Conservation (phyloP, 2,888 invertebrate genomes). For the Baccha elongata region DNA sequence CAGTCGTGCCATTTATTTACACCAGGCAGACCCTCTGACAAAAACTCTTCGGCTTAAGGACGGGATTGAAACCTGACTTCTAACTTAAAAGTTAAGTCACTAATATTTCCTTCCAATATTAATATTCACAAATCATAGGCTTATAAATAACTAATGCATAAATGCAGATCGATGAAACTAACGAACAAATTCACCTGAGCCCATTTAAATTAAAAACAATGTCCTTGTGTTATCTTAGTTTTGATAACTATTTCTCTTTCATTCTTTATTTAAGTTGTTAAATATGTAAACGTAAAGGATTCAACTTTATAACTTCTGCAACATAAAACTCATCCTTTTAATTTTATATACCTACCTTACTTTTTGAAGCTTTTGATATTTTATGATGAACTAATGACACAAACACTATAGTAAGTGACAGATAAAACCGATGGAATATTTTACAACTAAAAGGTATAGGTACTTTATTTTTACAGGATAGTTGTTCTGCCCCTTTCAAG, state of each 20-base stretch:
- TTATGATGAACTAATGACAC: constrained; percentile 70
- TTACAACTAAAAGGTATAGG: constrained; percentile 34
- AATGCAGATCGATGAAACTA: constrained; percentile 5
- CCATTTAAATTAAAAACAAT: constrained; percentile 26
- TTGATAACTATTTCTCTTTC: not conserved
- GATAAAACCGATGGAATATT: constrained; percentile 57
- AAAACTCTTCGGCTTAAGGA: too few relatives aligned
- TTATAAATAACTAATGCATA: too few relatives aligned
- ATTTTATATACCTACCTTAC: too few relatives aligned
- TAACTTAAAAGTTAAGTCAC: too few relatives aligned
- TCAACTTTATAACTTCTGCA: constrained; percentile 8
- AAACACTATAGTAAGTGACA: constrained; percentile 65
- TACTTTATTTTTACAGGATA: constrained; percentile 13
- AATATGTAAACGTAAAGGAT: not conserved
- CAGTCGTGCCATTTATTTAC: too few relatives aligned
- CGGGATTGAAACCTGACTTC: too few relatives aligned
- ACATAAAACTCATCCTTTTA: not conserved
- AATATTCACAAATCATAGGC: too few relatives aligned
- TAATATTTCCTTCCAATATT: too few relatives aligned
- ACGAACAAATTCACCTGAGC: constrained; percentile 22
- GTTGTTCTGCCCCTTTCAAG: constrained; percentile 2
- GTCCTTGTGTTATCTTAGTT: constrained; percentile 12
- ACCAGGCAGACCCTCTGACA: too few relatives aligned
- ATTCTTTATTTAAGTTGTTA: too few relatives aligned
- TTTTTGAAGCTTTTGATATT: constrained; percentile 58